Evolutionary conservation across 2,888 invertebrate species (phyloP), one percentile per base, ranked within the genome.

Genomic region (Caenorhabditis drosophilae): DNA sequence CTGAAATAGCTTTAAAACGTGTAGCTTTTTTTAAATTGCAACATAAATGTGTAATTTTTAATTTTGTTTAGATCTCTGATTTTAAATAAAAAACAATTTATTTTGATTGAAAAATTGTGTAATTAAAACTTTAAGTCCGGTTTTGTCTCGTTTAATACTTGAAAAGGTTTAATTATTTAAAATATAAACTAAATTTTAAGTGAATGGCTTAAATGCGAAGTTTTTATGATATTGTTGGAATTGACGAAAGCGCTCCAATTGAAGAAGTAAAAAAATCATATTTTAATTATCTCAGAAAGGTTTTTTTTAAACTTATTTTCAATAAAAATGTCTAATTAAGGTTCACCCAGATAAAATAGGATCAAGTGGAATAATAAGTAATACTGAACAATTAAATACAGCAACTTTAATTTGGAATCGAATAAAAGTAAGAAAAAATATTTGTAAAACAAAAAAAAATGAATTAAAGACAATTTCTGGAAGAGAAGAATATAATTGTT

Each of bases 301-400:
- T n/a, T n/a, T n/a, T n/a, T n/a, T n/a, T n/a, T n/a, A n/a, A n/a
- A n/a, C n/a, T n/a, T n/a, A n/a, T n/a, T n/a, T n/a, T n/a, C n/a
- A n/a, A n/a, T n/a, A n/a, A n/a, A n/a, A n/a, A n/a, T n/a, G n/a
- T n/a, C n/a, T n/a, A n/a, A n/a, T n/a, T n/a, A n/a, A n/a, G n/a
- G 68, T 67, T 11, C 80, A 80, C 62, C 80, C 80, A 1, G 80
- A 80, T 51, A 80, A 77, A 58, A 64, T 60, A 38, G 42, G 44
- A n/a, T 23, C 22, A 4, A 61, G 49, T 23, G n/a, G n/a, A n/a
- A n/a, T n/a, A n/a, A n/a, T n/a, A n/a, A n/a, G n/a, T n/a, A 52
- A 56, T 31, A 4, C 20, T 20, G 66, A 63, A 11, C 49, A 53
- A 1, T 15, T 68, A 26, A 63, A 61, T 20, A 49, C 61, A 2